Conservation (phyloP, 2,888 invertebrate species). For the Clitarchus hookeri region DNA sequence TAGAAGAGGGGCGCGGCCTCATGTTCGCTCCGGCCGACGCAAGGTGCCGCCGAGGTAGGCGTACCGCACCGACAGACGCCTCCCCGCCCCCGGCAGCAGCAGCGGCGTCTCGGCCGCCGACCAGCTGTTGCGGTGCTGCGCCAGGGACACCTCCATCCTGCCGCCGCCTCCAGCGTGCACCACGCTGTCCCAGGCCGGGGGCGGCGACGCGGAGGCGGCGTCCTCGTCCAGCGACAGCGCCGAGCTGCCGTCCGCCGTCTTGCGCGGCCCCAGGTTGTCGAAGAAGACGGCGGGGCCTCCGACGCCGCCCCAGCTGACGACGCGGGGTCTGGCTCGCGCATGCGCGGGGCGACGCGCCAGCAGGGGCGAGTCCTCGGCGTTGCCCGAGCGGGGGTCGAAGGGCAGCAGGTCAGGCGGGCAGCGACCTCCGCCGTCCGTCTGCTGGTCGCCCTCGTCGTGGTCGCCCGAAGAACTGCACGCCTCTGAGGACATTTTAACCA, state of each 20-base stretch:
- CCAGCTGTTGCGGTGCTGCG: background rate
- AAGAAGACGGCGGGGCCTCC: background rate
- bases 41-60: too few species aligned
- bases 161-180: background rate
- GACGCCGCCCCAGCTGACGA: background rate
- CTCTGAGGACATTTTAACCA: background rate
- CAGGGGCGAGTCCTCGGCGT: background rate
- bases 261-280: conserved; percentile 81
- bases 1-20: too few species aligned
- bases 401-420: background rate
- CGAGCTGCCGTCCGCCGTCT: conserved; percentile 86
- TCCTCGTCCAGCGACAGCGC: conserved; percentile 76
- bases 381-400: background rate
- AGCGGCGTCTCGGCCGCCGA: background rate
- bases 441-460: background rate
- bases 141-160: background rate
- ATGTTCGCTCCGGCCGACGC: too few species aligned
- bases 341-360: background rate
- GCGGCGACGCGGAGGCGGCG: background rate
- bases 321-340: background rate
- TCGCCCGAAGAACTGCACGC: background rate
- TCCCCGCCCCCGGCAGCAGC: background rate
- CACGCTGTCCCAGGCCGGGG: background rate
- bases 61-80: background rate
- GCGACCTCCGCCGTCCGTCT: background rate